A percentile compares a stretch with the other conserved stretches of the same genome.
Conservation (phyloP, 2,113 vertebrate species). For the Dunckerocampus dactyliophorus region DNA sequence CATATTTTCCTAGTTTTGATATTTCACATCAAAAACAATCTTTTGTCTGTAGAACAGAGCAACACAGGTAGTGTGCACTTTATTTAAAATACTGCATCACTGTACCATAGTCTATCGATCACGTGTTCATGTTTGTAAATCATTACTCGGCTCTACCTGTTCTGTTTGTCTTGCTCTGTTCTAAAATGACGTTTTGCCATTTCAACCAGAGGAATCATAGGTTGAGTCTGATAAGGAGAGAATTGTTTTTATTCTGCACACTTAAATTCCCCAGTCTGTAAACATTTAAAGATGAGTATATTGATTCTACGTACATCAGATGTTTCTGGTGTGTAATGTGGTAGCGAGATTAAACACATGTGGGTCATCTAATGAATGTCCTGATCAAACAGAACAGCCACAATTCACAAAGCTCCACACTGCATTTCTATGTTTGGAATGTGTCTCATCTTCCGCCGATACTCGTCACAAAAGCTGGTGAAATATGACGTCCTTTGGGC, state of each 20-base stretch:
- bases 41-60: neutral
- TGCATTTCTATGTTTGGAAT: neutral
- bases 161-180: slow-evolving; percentile 7
- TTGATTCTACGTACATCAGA: neutral
- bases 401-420: slow-evolving; percentile 33
- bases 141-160: slow-evolving; percentile 7
- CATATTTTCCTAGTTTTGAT: too few relatives aligned
- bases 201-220: slow-evolving; percentile 4
- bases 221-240: slow-evolving; percentile 9
- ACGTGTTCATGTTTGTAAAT: neutral
- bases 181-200: slow-evolving; percentile 7
- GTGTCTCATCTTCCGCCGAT: slow-evolving; percentile 5
- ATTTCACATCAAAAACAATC: too few relatives aligned
- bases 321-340: slow-evolving; percentile 7
- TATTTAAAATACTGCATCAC: neutral
- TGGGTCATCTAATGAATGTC: slow-evolving; percentile 1
- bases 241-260: neutral
- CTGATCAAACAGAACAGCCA: slow-evolving; percentile 11
- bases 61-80: neutral
- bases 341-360: slow-evolving; percentile 19
- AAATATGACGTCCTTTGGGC: slow-evolving; percentile 14
- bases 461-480: slow-evolving; percentile 21
- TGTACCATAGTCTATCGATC: slow-evolving; percentile 1
- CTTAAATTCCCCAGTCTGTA: slow-evolving; percentile 10
- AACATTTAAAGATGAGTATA: slow-evolving; percentile 4